Conservation (phyloP, 2,888 invertebrate species). For the Nyleta sp. region DNA sequence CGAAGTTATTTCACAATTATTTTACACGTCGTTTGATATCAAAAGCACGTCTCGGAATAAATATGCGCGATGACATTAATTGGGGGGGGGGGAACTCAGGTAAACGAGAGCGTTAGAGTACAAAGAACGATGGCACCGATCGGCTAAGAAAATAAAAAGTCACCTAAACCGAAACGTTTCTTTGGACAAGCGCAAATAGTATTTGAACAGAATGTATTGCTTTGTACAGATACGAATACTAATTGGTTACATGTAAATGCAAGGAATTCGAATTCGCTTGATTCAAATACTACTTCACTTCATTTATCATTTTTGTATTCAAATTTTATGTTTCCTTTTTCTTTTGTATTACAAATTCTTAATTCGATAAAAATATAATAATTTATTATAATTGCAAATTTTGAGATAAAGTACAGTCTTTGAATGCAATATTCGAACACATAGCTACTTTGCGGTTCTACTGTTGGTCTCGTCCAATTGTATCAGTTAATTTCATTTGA, state of each 20-base stretch:
- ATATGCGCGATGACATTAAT: background rate
- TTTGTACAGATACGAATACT: constrained; percentile 33
- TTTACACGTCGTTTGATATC: constrained; percentile 30
- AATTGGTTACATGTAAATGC: constrained; percentile 23
- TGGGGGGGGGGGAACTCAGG: constrained; percentile 1
- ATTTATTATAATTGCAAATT: constrained; percentile 30
- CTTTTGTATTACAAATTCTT: constrained; percentile 4
- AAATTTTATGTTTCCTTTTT: constrained; percentile 6
- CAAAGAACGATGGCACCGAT: too few relatives aligned
- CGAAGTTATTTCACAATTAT: constrained; percentile 37
- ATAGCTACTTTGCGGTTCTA: constrained; percentile 36
- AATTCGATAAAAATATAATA: constrained; percentile 39
- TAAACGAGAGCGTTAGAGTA: too few relatives aligned
- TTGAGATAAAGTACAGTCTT: constrained; percentile 45
- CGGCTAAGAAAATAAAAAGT: background rate
- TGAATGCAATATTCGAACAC: constrained; percentile 39
- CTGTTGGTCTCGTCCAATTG: background rate
- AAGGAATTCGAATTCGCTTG: constrained; percentile 15
- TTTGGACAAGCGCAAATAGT: constrained; percentile 21
- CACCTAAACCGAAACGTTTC: constrained; percentile 23
- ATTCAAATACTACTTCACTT: constrained; percentile 24
- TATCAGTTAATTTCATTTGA: constrained; percentile 4
- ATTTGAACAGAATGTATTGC: constrained; percentile 10
- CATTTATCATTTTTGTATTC: background rate
- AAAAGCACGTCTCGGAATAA: constrained; percentile 21